Base-by-base conservation (phyloP, 92 coral and sea anemone species). In the Anthopleura xanthogrammica region DNA sequence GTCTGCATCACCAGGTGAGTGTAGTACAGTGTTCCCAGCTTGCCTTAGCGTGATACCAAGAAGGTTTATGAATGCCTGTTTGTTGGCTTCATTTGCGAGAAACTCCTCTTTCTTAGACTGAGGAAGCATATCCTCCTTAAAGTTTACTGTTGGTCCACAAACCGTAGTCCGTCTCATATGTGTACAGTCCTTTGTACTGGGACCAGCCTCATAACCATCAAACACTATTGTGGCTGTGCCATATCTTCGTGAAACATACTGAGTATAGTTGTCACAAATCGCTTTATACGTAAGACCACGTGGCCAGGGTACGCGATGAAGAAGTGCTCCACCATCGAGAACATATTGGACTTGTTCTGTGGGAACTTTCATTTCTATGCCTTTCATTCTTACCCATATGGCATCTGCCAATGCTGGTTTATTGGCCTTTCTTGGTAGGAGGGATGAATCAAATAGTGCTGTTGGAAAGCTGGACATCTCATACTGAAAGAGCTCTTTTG, bases 401-500 rank as follows among this genome's bases (percentile, higher is more conserved):
- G 88, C 89, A 79, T 90, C 91, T 46, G 82, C 93, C 71, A 84
- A 70, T 24, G 76, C 91, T n/a, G 91, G 91, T 52, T 90, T 90
- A 82, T 84, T 82, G 20, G 93, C 91, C 62, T 84, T 54, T 80
- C 87, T 72, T 62, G 87, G 93, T 19, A 87, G 77, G 16, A 85
- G 83, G 17, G 89, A 87, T 0, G 87, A 7, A 57, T 90, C 91
- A 40, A 87, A 90, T 20, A 90, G 80, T 55, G 93, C 80, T 40
- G 91, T 80, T 7, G 93, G 89, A 82, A 78, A 87, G 85, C 93
- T 87, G 80, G 80, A 90, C 89, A 88, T 80, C 75, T 91, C 92
- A 72, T 76, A 72, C 72, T 71, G 62, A 64, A 85, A 85, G 10
- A 88, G n/a, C 13, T 39, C 20, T 66, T 80, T 20, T 41, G 87